Evolutionary conservation across 2,113 vertebrate species (phyloP).

Genomic region (Xyrauchen texanus): DNA sequence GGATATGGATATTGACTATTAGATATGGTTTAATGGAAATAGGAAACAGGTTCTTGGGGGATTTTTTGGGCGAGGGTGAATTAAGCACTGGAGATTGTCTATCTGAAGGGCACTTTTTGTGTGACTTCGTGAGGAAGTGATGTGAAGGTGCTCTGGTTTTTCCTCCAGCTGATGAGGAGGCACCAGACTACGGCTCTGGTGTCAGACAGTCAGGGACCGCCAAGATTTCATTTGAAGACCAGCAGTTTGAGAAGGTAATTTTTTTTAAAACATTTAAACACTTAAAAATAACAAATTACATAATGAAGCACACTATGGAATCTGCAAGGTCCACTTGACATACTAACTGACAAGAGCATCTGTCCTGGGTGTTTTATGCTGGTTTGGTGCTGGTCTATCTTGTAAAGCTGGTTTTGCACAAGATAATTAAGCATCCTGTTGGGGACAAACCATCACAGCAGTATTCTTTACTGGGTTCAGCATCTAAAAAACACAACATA

Average conservation of each 20-base stretch:
- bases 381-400: not conserved
- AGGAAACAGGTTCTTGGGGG: not conserved
- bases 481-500: not conserved
- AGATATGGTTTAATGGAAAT: not conserved
- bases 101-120: constrained; percentile 46
- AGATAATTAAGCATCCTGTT: not conserved
- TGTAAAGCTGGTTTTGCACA: not conserved
- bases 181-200: constrained; percentile 92
- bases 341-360: not conserved
- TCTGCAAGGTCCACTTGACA: too few species aligned
- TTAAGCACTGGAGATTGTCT: not conserved
- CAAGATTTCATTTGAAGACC: constrained; percentile 95
- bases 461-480: not conserved
- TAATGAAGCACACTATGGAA: not conserved
- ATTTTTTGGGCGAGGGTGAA: not conserved
- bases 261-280: not conserved
- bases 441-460: not conserved
- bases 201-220: constrained; percentile 93
- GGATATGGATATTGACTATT: not conserved
- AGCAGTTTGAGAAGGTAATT: constrained; percentile 94
- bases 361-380: not conserved
- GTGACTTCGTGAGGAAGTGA: constrained; percentile 72
- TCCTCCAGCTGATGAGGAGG: constrained; percentile 91
- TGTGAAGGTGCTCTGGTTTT: constrained; percentile 73
- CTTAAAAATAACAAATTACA: not conserved